Evolutionary conservation across 2,113 vertebrate species (phyloP).

Genomic region (Suricata suricatta): DNA sequence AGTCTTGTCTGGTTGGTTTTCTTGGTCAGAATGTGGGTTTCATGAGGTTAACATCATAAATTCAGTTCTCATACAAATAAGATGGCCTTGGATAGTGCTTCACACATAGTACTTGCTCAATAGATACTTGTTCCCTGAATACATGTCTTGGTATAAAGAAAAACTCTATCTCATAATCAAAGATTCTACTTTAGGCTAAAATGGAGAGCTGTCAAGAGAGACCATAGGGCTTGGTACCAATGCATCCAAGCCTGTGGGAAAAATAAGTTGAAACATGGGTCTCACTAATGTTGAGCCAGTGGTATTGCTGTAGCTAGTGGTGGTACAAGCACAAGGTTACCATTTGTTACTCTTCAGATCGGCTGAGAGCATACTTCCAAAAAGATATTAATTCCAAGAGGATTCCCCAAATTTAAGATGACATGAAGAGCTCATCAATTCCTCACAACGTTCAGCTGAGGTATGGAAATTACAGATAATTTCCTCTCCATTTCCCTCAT

Average conservation of each 20-base stretch:
- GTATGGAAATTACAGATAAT: background rate
- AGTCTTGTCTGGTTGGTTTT: background rate
- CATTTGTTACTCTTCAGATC: background rate
- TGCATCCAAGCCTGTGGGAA: background rate
- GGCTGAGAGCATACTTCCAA: background rate
- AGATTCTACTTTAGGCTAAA: constrained; percentile 50
- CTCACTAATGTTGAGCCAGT: background rate
- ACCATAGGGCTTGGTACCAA: background rate
- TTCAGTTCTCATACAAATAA: constrained; percentile 30
- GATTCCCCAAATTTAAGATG: background rate
- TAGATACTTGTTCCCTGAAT: constrained; percentile 56
- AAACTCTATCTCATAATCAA: constrained; percentile 46
- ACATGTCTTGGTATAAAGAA: constrained; percentile 47
- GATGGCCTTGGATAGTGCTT: background rate
- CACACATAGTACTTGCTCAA: constrained; percentile 23
- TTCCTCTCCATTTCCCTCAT: background rate
- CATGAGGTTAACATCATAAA: constrained; percentile 22
- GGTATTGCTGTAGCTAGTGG: background rate
- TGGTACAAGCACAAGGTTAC: background rate
- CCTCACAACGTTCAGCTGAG: background rate
- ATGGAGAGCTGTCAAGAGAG: background rate
- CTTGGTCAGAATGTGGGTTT: constrained; percentile 28
- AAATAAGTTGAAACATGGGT: background rate
- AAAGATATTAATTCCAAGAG: background rate
- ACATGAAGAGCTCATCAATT: background rate